Evolutionary conservation across 1,140 invertebrate species (phyloP).

Genomic region (Choristoneura fumiferana): DNA sequence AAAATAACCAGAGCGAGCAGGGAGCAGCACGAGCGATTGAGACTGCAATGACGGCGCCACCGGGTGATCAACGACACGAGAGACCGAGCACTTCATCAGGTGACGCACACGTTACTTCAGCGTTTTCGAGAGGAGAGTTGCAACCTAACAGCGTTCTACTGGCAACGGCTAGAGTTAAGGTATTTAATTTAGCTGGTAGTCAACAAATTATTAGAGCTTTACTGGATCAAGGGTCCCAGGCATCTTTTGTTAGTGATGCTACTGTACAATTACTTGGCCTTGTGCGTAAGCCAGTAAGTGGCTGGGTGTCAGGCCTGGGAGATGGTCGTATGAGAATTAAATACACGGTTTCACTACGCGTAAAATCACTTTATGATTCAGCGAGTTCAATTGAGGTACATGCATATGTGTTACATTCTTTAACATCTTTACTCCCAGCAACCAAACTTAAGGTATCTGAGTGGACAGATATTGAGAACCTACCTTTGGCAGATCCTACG

Average conservation of each 20-base stretch:
- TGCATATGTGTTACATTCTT: constrained; percentile 15
- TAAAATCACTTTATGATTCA: neutral
- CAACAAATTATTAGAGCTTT: constrained; percentile 20
- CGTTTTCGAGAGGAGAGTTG: too few relatives aligned
- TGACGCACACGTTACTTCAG: too few relatives aligned
- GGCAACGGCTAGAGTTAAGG: too few relatives aligned
- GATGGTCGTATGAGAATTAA: neutral
- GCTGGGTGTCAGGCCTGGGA: constrained; percentile 4
- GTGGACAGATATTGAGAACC: too few relatives aligned
- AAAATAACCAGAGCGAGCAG: too few relatives aligned
- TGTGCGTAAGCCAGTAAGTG: neutral
- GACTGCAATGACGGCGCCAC: too few relatives aligned
- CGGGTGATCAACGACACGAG: too few relatives aligned
- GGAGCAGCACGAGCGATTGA: too few relatives aligned
- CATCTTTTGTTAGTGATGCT: constrained; percentile 16
- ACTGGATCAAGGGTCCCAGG: constrained; percentile 14
- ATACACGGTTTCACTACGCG: neutral
- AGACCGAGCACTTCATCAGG: too few relatives aligned
- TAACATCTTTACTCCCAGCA: constrained; percentile 16
- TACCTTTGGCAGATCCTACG: too few relatives aligned
- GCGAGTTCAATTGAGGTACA: neutral
- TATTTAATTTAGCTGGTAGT: constrained; percentile 23
- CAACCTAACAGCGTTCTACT: too few relatives aligned
- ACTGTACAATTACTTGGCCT: constrained; percentile 16
- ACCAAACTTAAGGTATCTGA: too few relatives aligned